Percentiles rank a stretch among this genome's conserved stretches.
These are phyloP conservation scores for Trilocha varians DNA, from an alignment of 2,888 invertebrate species.

Conservation along the genomic window DNA sequence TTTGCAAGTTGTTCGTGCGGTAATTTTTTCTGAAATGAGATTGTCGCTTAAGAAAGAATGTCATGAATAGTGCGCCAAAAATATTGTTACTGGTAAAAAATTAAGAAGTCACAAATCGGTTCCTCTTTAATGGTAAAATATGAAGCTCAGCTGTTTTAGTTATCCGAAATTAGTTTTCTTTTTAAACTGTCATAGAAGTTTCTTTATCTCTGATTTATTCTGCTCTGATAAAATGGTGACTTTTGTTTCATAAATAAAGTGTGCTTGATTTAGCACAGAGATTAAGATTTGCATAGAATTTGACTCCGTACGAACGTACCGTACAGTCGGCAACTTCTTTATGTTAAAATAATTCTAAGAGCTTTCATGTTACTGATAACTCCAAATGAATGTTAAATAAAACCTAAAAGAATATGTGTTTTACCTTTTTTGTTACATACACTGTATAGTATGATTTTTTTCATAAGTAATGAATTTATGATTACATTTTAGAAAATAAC, in stretches of 20 bases:
- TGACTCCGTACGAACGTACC: slow-evolving; percentile 4
- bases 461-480: too few species aligned
- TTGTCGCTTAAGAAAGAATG: background rate
- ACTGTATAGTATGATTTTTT: too few species aligned
- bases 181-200: background rate
- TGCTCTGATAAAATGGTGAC: slow-evolving; percentile 18
- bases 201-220: slow-evolving; percentile 9
- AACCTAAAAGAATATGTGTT: too few species aligned
- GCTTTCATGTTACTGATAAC: too few species aligned
- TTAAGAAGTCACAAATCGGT: too few species aligned
- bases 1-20: slow-evolving; percentile 3
- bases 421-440: too few species aligned
- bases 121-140: too few species aligned
- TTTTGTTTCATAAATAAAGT: slow-evolving; percentile 23
- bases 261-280: slow-evolving; percentile 29
- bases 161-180: too few species aligned
- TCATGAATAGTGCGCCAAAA: background rate
- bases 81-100: too few species aligned
- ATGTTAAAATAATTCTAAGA: background rate
- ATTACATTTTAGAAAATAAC: too few species aligned
- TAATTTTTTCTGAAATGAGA: background rate
- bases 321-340: background rate
- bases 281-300: slow-evolving; percentile 32
- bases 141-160: too few species aligned
- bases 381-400: too few species aligned